Conservation (phyloP, 1,140 invertebrate genomes). For the Bombyx mandarina region DNA sequence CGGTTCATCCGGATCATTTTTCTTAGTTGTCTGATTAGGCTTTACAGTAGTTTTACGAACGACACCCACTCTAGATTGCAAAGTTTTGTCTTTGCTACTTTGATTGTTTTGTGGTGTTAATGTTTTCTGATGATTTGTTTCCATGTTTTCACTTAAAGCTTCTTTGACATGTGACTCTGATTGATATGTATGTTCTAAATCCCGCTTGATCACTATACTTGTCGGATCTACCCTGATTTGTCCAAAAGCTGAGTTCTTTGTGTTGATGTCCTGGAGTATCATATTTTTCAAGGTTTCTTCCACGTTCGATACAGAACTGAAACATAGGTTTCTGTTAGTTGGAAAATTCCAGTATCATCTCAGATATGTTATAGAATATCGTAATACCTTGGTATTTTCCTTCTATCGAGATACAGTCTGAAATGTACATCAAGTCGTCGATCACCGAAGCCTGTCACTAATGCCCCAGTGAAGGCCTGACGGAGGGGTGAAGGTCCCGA, state of each 20-base stretch:
- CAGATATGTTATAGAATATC: too few relatives aligned
- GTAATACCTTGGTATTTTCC: conserved; percentile 78
- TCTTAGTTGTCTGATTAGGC: conserved; percentile 47
- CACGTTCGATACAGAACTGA: conserved; percentile 74
- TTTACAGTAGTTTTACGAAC: conserved; percentile 68
- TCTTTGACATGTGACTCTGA: conserved; percentile 60
- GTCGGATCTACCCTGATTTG: conserved; percentile 78
- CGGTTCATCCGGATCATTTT: conserved; percentile 64
- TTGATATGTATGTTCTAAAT: conserved; percentile 67
- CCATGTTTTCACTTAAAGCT: conserved; percentile 55
- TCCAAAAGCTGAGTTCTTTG: conserved; percentile 75
- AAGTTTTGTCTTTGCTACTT: conserved; percentile 56
- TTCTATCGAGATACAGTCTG: conserved; percentile 79
- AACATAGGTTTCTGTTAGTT: conserved; percentile 28
- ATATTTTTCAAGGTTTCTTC: conserved; percentile 79
- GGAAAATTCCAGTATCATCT: too few relatives aligned
- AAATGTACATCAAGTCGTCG: conserved; percentile 82
- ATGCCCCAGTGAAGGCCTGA: conserved; percentile 74
- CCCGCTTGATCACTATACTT: conserved; percentile 76
- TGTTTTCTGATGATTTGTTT: conserved; percentile 37
- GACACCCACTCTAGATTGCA: conserved; percentile 64
- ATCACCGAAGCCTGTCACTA: conserved; percentile 79
- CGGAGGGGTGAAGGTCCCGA: conserved; percentile 67
- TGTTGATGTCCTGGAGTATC: conserved; percentile 77
- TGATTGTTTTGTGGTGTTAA: conserved; percentile 20